phyloP scores from a whole-genome alignment of 1,140 invertebrate species.

The Diplogasteroides magnus region DNA sequence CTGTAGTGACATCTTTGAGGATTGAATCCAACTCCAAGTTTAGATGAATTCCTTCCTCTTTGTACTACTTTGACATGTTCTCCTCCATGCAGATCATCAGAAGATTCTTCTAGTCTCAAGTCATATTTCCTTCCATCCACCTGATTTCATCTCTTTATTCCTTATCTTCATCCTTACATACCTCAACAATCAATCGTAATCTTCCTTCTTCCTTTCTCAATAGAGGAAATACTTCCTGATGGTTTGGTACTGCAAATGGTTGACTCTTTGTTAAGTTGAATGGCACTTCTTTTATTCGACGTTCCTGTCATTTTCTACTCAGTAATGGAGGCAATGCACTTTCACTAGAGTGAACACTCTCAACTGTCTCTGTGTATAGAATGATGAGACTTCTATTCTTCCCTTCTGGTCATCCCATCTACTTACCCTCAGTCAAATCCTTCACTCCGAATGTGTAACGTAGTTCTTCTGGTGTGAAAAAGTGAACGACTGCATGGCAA shows the following conservation, averaged over 20 bases:
- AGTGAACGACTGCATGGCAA: constrained; percentile 35
- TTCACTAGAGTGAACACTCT: too few relatives aligned
- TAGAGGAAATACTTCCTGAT: constrained; percentile 43
- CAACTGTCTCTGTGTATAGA: too few relatives aligned
- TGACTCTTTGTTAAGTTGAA: background rate
- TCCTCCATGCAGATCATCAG: background rate
- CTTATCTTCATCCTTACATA: too few relatives aligned
- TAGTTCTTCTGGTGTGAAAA: constrained; percentile 52
- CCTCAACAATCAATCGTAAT: too few relatives aligned
- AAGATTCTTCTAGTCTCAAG: background rate
- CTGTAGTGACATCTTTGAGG: background rate
- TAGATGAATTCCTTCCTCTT: background rate
- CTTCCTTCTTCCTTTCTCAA: too few relatives aligned
- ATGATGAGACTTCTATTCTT: too few relatives aligned
- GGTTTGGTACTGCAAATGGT: constrained; percentile 39
- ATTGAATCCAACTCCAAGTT: background rate
- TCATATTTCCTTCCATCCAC: background rate
- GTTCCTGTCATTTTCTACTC: too few relatives aligned
- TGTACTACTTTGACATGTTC: background rate
- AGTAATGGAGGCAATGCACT: too few relatives aligned
- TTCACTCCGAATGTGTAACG: constrained; percentile 49
- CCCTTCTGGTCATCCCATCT: too few relatives aligned
- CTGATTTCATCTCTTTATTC: too few relatives aligned
- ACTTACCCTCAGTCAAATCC: constrained; percentile 26
- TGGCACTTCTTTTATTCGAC: constrained; percentile 13